Evolutionary conservation across 2,113 vertebrate species (phyloP).

Genomic region (Campylomormyrus tamandua): DNA sequence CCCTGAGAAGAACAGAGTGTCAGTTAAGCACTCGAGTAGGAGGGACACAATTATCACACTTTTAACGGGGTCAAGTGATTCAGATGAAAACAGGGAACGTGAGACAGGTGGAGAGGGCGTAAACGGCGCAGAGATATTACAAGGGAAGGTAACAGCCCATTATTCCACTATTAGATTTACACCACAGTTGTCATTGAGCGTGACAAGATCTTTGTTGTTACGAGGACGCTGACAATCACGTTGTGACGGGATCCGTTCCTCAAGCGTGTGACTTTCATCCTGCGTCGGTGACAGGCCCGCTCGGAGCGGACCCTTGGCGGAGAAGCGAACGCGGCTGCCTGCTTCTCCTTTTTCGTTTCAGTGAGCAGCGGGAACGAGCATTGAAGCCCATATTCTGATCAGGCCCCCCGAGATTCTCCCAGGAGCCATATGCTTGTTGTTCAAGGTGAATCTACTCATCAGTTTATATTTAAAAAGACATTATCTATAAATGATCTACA

Average conservation of each 20-base stretch:
- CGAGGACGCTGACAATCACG: not conserved
- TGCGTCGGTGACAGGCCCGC: not conserved
- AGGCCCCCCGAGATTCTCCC: not conserved
- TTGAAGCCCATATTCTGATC: not conserved
- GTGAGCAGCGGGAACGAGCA: not conserved
- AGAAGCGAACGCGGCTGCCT: not conserved
- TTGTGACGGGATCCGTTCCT: not conserved
- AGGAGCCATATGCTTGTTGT: not conserved
- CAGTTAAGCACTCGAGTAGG: not conserved
- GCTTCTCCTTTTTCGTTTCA: not conserved
- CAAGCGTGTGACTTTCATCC: not conserved
- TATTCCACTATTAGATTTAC: not conserved
- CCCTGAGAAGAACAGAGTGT: not conserved
- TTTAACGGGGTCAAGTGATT: not conserved
- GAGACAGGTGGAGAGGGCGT: not conserved
- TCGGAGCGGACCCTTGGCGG: not conserved
- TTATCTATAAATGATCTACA: not conserved
- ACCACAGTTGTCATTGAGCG: not conserved
- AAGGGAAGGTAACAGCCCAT: not conserved
- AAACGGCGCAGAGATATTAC: not conserved
- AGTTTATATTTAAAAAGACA: not conserved
- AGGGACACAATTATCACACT: not conserved
- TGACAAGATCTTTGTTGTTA: slow-evolving; percentile 1
- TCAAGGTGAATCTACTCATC: not conserved
- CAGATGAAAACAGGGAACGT: not conserved